Base-by-base conservation (phyloP, 2,113 vertebrate genomes). In the Scophthalmus maximus region DNA sequence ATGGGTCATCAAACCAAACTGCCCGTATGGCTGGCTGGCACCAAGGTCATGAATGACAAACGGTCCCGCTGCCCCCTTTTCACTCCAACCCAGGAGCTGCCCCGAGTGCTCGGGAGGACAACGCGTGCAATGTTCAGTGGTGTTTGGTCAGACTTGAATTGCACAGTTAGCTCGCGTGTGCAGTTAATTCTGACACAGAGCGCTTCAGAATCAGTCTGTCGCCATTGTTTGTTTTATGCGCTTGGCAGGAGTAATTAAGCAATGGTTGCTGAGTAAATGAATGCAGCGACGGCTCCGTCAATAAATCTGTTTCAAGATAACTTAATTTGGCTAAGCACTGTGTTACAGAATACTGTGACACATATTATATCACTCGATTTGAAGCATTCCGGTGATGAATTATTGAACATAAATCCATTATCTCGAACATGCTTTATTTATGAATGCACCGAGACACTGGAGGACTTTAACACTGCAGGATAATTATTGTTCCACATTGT, bases 351-450 rank as follows among this genome's bases (percentile, higher is more conserved):
- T 44, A 80, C 73, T 70, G 84, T 82, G 83, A 90, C 91, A 88
- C 87, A 91, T 79, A 90, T 91, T 92, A 89, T 91, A 91, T 92
- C 87, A 88, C 85, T 85, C 46, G 40, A 86, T 89, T 86, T 88
- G 90, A 88, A 93, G 93, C 88, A 88, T 87, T 92, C 81, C 40
- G 84, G 83, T 89, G 84, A 92, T 94, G 89, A 93, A 93, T 94
- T 93, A 93, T 94, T 92, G 90, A 94, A 86, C 89, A 88, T 89
- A 90, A 93, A 92, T 92, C 91, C 88, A 93, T 94, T 93, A 93
- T 92, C 88, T 91, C 83, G 60, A 77, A 66, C 88, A 90, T 93
- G 86, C 88, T 93, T 94, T 93, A 94, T 94, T 94, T 89, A 95
- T 93, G 90, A 90, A 74, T 78, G 76, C 89, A 85, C 87, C 90